Conservation (phyloP, 1,140 invertebrate species). For the Venturia canescens region DNA sequence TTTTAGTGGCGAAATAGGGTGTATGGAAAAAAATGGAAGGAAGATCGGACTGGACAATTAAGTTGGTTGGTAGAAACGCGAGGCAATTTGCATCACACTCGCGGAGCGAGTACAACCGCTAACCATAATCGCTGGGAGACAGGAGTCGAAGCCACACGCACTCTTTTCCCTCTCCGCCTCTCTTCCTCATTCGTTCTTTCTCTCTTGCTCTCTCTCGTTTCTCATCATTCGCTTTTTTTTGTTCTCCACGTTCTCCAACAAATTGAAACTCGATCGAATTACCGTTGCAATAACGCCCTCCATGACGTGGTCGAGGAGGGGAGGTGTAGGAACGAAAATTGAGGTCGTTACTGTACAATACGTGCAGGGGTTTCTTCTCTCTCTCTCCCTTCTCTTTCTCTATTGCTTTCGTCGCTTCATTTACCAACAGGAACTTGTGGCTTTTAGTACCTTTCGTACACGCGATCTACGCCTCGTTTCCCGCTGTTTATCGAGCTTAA, state of each 20-base stretch:
- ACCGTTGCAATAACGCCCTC: constrained; percentile 44
- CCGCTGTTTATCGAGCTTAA: constrained; percentile 6
- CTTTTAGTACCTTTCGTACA: constrained; percentile 31
- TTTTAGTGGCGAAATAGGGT: neutral
- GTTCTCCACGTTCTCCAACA: constrained; percentile 42
- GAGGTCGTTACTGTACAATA: constrained; percentile 36
- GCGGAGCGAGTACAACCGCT: constrained; percentile 15
- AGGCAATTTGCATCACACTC: constrained; percentile 58
- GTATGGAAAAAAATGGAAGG: neutral
- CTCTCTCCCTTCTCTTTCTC: constrained; percentile 1
- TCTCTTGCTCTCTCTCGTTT: constrained; percentile 14
- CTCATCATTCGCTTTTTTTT: constrained; percentile 39
- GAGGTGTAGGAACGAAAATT: constrained; percentile 25
- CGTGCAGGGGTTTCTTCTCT: constrained; percentile 4
- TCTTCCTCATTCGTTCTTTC: neutral
- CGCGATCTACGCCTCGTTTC: constrained; percentile 5
- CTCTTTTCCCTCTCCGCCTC: neutral
- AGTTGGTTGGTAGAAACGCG: constrained; percentile 54
- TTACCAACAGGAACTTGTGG: constrained; percentile 40
- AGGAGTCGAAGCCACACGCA: constrained; percentile 10
- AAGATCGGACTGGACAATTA: constrained; percentile 58
- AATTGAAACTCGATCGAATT: constrained; percentile 52
- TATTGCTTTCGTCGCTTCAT: constrained; percentile 25
- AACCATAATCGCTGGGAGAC: constrained; percentile 31
- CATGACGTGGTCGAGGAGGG: constrained; percentile 27